These are phyloP conservation scores for Hipposideros armiger DNA, from an alignment of 2,113 vertebrate genomes.

Conservation along the genomic window DNA sequence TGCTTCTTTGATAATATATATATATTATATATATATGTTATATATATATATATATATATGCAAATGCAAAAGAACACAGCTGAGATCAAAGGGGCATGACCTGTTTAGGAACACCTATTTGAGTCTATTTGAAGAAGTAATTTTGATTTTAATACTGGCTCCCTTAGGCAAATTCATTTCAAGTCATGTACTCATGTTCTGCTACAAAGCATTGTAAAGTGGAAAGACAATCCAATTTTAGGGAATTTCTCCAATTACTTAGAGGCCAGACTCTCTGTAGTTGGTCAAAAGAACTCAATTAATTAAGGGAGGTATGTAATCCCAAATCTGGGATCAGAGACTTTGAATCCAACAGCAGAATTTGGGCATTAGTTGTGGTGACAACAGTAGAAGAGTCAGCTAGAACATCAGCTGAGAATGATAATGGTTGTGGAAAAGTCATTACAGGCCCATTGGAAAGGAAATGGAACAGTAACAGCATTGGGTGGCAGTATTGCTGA, in stretches of 20 bases:
- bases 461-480: background rate
- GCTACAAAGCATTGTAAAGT: background rate
- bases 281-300: background rate
- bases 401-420: background rate
- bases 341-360: background rate
- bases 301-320: background rate
- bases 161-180: background rate
- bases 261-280: background rate
- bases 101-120: background rate
- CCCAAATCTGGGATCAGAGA: background rate
- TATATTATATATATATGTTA: no score
- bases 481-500: background rate
- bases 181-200: background rate
- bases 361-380: background rate
- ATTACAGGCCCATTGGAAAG: background rate
- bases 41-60: background rate
- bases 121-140: conserved; percentile 34
- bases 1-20: background rate
- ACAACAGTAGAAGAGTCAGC: background rate
- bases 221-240: conserved; percentile 59
- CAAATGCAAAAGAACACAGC: background rate
- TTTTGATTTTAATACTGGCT: conserved; percentile 39
- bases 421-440: background rate
- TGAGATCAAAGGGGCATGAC: background rate
- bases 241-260: background rate